phyloP scores from a whole-genome alignment of 2,888 invertebrate genomes.

The Bruchidius siliquastri region DNA sequence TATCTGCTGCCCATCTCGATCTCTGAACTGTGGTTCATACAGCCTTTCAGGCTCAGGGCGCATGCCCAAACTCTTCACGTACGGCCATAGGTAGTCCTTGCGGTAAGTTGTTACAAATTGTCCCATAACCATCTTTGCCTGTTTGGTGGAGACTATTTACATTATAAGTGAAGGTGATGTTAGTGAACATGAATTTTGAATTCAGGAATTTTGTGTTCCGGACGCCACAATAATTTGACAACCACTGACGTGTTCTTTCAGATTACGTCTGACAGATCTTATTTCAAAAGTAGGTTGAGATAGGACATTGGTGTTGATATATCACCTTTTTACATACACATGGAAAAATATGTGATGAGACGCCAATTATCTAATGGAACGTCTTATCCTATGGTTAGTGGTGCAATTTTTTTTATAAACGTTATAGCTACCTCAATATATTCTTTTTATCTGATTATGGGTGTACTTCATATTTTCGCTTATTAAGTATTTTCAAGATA shows the following conservation, averaged over 20 bases:
- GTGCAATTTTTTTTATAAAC: too few species aligned
- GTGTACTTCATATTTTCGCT: too few species aligned
- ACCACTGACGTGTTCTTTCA: background rate
- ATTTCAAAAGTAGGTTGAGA: background rate
- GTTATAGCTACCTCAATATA: too few species aligned
- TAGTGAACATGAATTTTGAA: background rate
- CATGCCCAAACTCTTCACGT: slow-evolving; percentile 40
- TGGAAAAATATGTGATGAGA: too few species aligned
- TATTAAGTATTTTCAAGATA: too few species aligned
- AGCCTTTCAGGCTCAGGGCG: slow-evolving; percentile 49
- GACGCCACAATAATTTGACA: background rate
- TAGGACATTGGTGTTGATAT: too few species aligned
- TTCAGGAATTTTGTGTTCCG: background rate
- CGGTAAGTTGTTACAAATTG: slow-evolving; percentile 60
- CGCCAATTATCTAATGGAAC: too few species aligned
- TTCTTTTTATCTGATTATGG: too few species aligned
- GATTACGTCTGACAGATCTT: background rate
- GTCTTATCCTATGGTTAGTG: too few species aligned
- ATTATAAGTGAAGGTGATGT: background rate
- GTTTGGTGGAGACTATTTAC: background rate
- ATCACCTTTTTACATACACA: too few species aligned
- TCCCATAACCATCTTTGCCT: slow-evolving; percentile 50
- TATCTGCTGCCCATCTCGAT: slow-evolving; percentile 27
- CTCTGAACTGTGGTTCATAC: slow-evolving; percentile 49
- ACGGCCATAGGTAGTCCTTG: slow-evolving; percentile 62